A percentile compares a stretch with the other conserved stretches of the same genome.
Conservation (phyloP, 2,797 vertebrate species). For the Heterohyrax brucei region DNA sequence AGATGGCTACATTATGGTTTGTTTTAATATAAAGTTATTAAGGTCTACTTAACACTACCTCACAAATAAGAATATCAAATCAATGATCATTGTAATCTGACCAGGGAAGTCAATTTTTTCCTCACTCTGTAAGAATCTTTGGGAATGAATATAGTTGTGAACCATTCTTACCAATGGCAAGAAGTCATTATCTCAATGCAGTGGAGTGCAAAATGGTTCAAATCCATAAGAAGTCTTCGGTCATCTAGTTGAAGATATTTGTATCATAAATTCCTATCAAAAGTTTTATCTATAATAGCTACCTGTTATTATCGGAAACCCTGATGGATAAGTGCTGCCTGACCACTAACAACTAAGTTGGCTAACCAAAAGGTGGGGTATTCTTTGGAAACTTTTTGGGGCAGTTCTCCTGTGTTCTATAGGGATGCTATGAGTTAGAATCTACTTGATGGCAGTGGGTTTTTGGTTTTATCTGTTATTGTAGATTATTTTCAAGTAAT, state of each 20-base stretch:
- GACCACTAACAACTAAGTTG: no score
- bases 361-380: no score
- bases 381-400: no score
- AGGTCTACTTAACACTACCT: constrained; percentile 43
- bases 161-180: background rate
- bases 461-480: background rate
- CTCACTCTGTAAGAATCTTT: background rate
- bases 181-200: constrained; percentile 45
- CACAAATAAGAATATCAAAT: constrained; percentile 39
- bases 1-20: background rate
- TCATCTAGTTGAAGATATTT: constrained; percentile 24
- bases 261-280: background rate
- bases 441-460: no score
- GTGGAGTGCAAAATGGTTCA: background rate
- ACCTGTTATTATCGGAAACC: background rate
- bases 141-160: background rate
- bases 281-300: constrained; percentile 39
- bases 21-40: constrained; percentile 42
- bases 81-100: constrained; percentile 5
- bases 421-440: no score
- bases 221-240: background rate
- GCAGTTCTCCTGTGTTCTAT: no score
- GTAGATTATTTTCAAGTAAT: constrained; percentile 45
- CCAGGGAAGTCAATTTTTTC: constrained; percentile 26
- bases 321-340: no score